These are phyloP conservation scores for Aplysina aerophoba DNA, from an alignment of 37 sponge, comb jelly and placozoan species.

Conservation along the genomic window DNA sequence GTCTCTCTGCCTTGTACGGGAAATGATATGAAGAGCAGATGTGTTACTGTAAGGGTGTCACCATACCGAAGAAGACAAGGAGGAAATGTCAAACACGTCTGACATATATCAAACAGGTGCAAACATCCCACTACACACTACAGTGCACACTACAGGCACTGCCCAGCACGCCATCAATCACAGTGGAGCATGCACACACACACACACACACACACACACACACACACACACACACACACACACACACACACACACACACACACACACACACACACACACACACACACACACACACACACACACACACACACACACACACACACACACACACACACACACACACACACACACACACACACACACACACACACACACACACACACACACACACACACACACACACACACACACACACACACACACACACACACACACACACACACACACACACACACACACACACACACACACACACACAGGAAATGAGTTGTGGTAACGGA, in stretches of 20 bases:
- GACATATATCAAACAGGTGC: too few species aligned
- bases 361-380: constrained; percentile 19
- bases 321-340: not conserved
- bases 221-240: constrained; percentile 10
- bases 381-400: constrained; percentile 11
- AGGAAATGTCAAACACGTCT: too few species aligned
- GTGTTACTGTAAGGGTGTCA: too few species aligned
- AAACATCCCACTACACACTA: constrained; percentile 3
- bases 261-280: constrained; percentile 3
- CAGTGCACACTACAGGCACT: not conserved
- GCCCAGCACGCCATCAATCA: not conserved
- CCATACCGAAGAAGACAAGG: too few species aligned
- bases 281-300: constrained; percentile 17
- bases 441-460: constrained; percentile 28
- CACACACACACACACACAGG: constrained; percentile 22
- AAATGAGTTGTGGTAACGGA: not conserved
- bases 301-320: constrained; percentile 29
- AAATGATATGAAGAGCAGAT: too few species aligned
- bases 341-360: constrained; percentile 23
- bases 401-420: constrained; percentile 19
- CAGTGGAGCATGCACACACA: not conserved
- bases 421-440: constrained; percentile 23
- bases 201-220: constrained; percentile 3
- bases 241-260: constrained; percentile 18
- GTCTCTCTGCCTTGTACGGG: too few species aligned